Percentiles rank a stretch among this genome's conserved stretches.
Conservation (phyloP, 2,797 vertebrate species). For the Sebastes baramenuke region DNA sequence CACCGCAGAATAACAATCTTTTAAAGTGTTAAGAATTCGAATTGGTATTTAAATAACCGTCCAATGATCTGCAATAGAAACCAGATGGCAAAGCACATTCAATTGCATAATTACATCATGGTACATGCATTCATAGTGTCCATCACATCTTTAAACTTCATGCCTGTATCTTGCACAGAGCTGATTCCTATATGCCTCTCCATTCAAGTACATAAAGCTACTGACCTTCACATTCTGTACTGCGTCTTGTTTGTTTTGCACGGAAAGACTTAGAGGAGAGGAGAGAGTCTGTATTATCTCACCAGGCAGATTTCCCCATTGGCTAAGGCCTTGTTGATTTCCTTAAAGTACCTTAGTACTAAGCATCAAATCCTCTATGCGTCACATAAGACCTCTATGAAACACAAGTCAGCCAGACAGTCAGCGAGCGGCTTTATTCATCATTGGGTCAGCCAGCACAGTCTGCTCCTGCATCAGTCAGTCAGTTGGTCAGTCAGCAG, state of each 20-base stretch:
- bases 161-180: background rate
- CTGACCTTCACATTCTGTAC: slow-evolving; percentile 14
- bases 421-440: slow-evolving; percentile 22
- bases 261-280: background rate
- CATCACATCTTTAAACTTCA: background rate
- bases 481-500: slow-evolving; percentile 16
- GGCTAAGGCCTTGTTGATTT: slow-evolving; percentile 7
- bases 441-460: background rate
- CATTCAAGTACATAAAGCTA: background rate
- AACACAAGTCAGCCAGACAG: slow-evolving; percentile 8
- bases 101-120: background rate
- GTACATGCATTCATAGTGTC: background rate
- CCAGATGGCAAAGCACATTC: background rate
- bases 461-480: slow-evolving; percentile 8
- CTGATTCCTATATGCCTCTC: background rate
- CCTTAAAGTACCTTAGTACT: background rate
- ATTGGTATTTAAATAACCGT: background rate
- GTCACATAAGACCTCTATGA: background rate
- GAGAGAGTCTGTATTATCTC: slow-evolving; percentile 7
- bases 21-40: background rate
- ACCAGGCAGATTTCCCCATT: background rate
- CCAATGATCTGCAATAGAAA: background rate
- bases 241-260: background rate
- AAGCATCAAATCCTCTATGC: slow-evolving; percentile 2
- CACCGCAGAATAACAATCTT: background rate